Percentiles rank a stretch among this genome's conserved stretches.
Evolutionary conservation across 2,797 vertebrate species (phyloP).

Genomic region (Chrosomus eos): DNA sequence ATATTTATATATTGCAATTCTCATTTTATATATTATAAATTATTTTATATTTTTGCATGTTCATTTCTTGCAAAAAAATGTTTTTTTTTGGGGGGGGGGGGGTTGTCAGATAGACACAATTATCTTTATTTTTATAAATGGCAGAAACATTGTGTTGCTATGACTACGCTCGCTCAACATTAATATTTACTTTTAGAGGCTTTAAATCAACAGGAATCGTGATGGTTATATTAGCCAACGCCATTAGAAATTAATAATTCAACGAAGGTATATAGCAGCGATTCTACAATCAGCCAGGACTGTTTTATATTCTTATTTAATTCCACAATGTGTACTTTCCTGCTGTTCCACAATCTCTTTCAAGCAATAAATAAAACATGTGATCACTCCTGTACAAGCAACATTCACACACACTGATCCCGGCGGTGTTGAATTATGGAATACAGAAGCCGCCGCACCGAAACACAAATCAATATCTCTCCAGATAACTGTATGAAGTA

Average conservation of each 20-base stretch:
- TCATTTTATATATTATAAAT: too few relatives aligned
- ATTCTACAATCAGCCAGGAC: background rate
- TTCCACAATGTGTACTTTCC: constrained; percentile 11
- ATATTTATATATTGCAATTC: background rate
- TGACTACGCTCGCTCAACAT: background rate
- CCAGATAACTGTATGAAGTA: background rate
- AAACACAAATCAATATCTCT: constrained; percentile 19
- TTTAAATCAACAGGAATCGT: background rate
- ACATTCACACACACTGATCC: constrained; percentile 48
- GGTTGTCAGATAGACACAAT: background rate
- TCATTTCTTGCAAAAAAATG: background rate
- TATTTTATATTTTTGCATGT: background rate
- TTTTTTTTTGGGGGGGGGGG: too few relatives aligned
- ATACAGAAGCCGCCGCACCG: constrained; percentile 7
- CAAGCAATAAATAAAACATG: constrained; percentile 30
- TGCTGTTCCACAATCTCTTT: constrained; percentile 25
- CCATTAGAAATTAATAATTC: constrained; percentile 1
- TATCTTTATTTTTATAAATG: background rate
- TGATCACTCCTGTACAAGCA: constrained; percentile 53
- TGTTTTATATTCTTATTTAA: background rate
- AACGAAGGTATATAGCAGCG: background rate
- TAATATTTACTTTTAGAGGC: background rate
- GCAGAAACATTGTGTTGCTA: background rate
- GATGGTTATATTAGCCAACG: background rate
- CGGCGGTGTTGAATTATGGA: constrained; percentile 36